Percentiles rank a stretch among this genome's conserved stretches.
Evolutionary conservation across 2,797 vertebrate genomes (phyloP).

Genomic region (Caiman crocodilus): DNA sequence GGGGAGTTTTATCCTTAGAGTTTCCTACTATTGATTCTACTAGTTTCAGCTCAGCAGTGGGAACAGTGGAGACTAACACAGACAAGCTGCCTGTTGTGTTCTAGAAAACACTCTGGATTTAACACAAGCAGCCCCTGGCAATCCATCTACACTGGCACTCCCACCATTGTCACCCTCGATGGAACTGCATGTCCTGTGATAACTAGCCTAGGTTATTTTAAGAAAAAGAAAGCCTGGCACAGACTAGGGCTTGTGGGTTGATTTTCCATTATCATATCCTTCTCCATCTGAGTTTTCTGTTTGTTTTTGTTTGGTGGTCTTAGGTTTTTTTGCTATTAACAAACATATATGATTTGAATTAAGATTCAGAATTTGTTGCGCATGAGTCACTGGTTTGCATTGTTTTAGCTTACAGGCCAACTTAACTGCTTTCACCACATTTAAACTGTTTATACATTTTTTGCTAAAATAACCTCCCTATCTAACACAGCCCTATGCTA

Average conservation of each 20-base stretch:
- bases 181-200: fast-evolving
- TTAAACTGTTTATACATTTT: not conserved
- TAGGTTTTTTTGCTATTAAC: not conserved
- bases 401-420: not conserved
- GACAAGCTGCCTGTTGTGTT: fast-evolving
- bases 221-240: fast-evolving
- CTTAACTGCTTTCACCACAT: not conserved
- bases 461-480: not conserved
- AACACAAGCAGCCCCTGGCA: not conserved
- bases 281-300: not conserved
- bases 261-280: not conserved
- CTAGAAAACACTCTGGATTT: not conserved
- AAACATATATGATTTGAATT: not conserved
- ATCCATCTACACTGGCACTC: fast-evolving
- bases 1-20: fast-evolving
- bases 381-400: not conserved
- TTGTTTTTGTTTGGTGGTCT: not conserved
- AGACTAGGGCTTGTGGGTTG: fast-evolving
- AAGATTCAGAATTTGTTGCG: not conserved
- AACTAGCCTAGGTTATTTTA: not conserved
- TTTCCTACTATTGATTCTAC: not conserved
- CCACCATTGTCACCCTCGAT: not conserved
- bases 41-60: not conserved
- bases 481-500: not conserved
- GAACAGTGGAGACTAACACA: not conserved